Base-by-base conservation (phyloP, 1,140 invertebrate genomes). In the Lepidurus couesii region DNA sequence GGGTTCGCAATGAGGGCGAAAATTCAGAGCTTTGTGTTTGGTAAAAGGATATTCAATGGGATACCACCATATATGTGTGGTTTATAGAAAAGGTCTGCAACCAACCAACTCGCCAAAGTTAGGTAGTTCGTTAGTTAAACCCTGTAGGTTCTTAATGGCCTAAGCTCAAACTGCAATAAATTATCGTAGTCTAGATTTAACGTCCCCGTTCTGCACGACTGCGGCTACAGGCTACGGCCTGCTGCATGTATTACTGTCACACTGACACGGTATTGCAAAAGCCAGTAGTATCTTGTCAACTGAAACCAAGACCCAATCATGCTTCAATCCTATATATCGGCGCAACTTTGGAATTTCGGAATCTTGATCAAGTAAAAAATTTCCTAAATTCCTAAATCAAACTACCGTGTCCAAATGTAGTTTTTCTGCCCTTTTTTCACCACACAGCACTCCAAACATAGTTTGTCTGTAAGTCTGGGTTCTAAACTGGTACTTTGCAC, bases 121-220 rank as follows among this genome's bases (percentile, higher is more conserved):
- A 65, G 53, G 16, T 65, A 65, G 53, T 65, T 65, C 53, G 53
- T 65, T 65, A 65, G 53, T 65, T 65, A 16, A 65, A 13, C 53
- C 53, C 16, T 65, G 21, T 65, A 21, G 53, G 21, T 65, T n/a
- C 53, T 21, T 65, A 21, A 21, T 13, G 16, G 16, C 53, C 21
- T 65, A 65, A n/a, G 53, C 53, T 21, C 53, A 65, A 65, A 65
- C 53, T 16, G 16, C 53, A 65, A 21, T 65, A 65, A 65, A 65
- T 21, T 9, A 16, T 21, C 34, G 34, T 65, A 65, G 53, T 65
- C 53, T 65, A 34, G 53, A 21, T 65, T 65, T 65, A 65, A 65
- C 53, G 53, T 65, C 21, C 34, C 53, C 53, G 53, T 65, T 65
- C 53, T 65, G 53, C 53, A 65, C 53, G 53, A 16, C 53, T 65